Base-by-base conservation (phyloP, 2,888 invertebrate genomes). In the Epirrhoe tristata region DNA sequence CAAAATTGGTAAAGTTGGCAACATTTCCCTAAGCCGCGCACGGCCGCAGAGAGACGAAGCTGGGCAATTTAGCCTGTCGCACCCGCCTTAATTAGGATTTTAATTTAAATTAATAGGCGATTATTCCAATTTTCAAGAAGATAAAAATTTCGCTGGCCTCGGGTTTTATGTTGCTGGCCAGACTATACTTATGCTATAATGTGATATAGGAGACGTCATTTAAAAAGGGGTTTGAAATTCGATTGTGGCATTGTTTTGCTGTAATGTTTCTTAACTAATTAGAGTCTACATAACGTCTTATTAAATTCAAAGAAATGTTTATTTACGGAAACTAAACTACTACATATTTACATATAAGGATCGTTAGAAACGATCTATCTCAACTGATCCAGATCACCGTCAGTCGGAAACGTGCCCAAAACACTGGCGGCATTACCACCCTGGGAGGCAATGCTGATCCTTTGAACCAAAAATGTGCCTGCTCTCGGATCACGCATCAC, bases 51-150 rank as follows among this genome's bases (percentile, higher is more conserved):
- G 81, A 77, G 75, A 69, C 74, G 76, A 78, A 80, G 83, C 77
- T 80, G 81, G 81, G 79, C 84, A 88, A 90, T 90, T 90, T 88
- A 86, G 84, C 76, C 81, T 83, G 86, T 82, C 85, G 83, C 81
- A 81, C 77, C 81, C 80, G 76, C 81, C 84, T 88, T 90, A 89
- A 90, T 90, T 89, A 90, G 87, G 83, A 83, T 86, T 88, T 87
- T 88, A 90, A 91, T 91, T 88, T 86, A 88, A 87, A 91, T 91
- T 90, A 90, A 91, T 91, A 84, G 89, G 81, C 85, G 82, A 90
- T 89, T 89, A 89, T 84, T 85, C 74, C 67, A 81, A 81, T 82
- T 83, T 85, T 83, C 78, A 85, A 83, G 82, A 80, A 82, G 81
- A 81, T 80, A 81, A 82, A 78, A 76, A 77, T 77, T 80, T 78